Evolutionary conservation across 2,113 vertebrate genomes (phyloP).

Genomic region (Tragelaphus scriptus): DNA sequence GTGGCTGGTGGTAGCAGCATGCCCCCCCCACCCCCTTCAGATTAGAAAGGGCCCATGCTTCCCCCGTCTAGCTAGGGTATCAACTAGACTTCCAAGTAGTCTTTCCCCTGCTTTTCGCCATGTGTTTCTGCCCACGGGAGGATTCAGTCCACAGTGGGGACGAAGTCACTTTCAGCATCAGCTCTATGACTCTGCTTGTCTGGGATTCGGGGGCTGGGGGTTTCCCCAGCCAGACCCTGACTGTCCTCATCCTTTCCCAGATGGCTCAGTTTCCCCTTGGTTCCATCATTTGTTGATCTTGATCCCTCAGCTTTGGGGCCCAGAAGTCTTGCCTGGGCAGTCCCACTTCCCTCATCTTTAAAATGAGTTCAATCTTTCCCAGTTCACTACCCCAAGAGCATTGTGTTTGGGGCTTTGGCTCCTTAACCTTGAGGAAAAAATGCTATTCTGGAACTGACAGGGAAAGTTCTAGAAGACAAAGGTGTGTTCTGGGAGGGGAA

Average conservation of each 20-base stretch:
- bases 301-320: not conserved
- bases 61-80: not conserved
- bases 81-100: not conserved
- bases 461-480: not conserved
- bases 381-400: accelerated
- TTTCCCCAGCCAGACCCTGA: not conserved
- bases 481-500: not conserved
- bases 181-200: not conserved
- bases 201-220: not conserved
- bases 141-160: accelerated
- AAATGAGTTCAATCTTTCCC: not conserved
- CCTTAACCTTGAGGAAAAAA: not conserved
- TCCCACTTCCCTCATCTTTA: not conserved
- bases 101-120: accelerated
- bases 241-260: not conserved
- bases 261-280: not conserved
- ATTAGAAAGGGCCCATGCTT: accelerated
- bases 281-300: not conserved
- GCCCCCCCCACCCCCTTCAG: no score
- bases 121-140: accelerated
- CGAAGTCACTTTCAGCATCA: accelerated
- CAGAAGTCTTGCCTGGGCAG: not conserved
- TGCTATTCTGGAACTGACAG: not conserved
- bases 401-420: not conserved
- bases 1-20: accelerated